Conservation (phyloP, 1,140 invertebrate species). For the Conopomorpha cramerella region DNA sequence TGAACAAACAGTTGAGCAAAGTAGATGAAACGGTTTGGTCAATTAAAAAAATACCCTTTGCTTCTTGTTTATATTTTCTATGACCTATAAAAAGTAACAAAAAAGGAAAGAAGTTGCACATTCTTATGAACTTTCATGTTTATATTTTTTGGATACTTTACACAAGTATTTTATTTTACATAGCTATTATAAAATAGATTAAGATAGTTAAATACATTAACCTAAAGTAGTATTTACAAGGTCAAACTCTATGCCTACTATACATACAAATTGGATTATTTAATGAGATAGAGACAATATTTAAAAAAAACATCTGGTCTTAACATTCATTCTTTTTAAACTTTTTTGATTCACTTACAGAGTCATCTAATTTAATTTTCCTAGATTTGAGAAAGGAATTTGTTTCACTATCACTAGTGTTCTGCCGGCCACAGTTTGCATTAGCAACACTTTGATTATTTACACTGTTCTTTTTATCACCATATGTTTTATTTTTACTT, state of each 20-base stretch:
- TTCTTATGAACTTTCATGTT: conserved; percentile 28
- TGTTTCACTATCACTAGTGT: conserved; percentile 38
- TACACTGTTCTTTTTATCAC: conserved; percentile 55
- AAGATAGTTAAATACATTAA: conserved; percentile 46
- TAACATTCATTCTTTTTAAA: conserved; percentile 53
- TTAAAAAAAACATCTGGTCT: no score
- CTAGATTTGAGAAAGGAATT: conserved; percentile 41
- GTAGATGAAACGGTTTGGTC: no score
- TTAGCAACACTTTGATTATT: conserved; percentile 51
- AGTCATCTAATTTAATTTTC: conserved; percentile 41
- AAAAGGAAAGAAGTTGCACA: conserved; percentile 22
- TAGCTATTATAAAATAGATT: conserved; percentile 52
- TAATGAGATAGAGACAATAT: conserved; percentile 41
- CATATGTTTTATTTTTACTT: conserved; percentile 40
- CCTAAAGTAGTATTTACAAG: conserved; percentile 53
- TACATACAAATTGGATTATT: conserved; percentile 52
- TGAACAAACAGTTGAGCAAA: no score
- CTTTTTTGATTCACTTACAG: conserved; percentile 44
- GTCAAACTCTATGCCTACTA: conserved; percentile 43
- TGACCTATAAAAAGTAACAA: conserved; percentile 16
- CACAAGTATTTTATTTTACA: conserved; percentile 41
- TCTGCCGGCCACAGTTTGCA: conserved; percentile 46
- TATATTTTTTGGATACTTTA: conserved; percentile 39
- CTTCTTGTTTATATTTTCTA: conserved; percentile 9
- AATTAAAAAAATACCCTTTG: no score